Base-by-base conservation (phyloP, 2,888 invertebrate species). In the Dryadula phaetusa region DNA sequence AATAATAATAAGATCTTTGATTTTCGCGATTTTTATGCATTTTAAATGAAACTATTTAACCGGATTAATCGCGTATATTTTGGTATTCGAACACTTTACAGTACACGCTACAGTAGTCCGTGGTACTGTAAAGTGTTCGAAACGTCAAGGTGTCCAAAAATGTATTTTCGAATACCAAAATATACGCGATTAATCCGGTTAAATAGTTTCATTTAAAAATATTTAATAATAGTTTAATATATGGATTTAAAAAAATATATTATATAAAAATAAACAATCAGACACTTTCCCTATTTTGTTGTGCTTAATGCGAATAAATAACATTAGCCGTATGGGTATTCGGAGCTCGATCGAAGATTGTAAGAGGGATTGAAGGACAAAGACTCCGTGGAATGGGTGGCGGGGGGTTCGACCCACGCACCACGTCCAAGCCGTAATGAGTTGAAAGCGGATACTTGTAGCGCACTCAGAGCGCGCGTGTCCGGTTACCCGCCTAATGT, bases 361-460 rank as follows among this genome's bases (percentile, higher is more conserved):
- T 87, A 83, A 87, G 87, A 88, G 88, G 88, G 88, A 89, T 90
- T 85, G 90, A 88, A 88, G 90, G 88, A 89, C 89, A 88, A 88
- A 87, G 88, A 83, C 83, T 83, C 78, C 64, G 75, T 75, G 78
- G 73, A 72, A 79, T 74, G 78, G 75, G 79, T 71, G 75, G 76
- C 72, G 77, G 80, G 76, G 81, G 72, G 67, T 25, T 69, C 78
- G 75, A 82, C 88, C 90, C 88, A 91, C 92, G 91, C 90, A 90
- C 90, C 89, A 90, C 91, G 91, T 91, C 90, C 90, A 86, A 85
- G 79, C 90, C 85, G 89, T 92, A 92, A 92, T 92, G 92, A 92
- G 92, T 92, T 92, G 92, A 92, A 92, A 92, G 92, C 92, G 90
- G 92, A 92, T 92, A 92, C 92, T 92, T 92, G 92, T 92, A 92